Conservation (phyloP, 2,888 invertebrate genomes). For the Cryptosula pallasiana region DNA sequence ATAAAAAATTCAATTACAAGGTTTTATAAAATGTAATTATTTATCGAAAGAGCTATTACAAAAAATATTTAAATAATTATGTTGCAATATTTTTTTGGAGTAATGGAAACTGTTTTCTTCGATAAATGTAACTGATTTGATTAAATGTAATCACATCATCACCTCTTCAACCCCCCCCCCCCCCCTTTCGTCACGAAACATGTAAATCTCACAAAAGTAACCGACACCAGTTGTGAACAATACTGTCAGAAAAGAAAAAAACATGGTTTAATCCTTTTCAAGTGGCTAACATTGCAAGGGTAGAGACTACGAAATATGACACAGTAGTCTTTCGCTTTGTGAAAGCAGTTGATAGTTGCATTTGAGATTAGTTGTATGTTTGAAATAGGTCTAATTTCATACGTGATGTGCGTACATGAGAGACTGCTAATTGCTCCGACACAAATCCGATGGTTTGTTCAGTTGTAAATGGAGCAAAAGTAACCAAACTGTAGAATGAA, state of each 20-base stretch:
- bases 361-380: slow-evolving; percentile 19
- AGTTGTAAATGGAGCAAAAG: slow-evolving; percentile 24
- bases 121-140: no score
- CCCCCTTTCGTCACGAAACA: no score
- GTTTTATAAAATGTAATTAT: no score
- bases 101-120: no score
- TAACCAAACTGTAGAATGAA: slow-evolving; percentile 17
- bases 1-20: no score
- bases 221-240: neutral
- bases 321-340: slow-evolving; percentile 24
- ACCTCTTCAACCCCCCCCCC: no score
- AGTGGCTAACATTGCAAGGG: slow-evolving; percentile 14
- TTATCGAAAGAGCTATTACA: no score
- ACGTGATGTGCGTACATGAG: slow-evolving; percentile 11
- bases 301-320: slow-evolving; percentile 6
- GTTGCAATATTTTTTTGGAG: no score
- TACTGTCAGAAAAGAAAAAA: slow-evolving; percentile 9
- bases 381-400: slow-evolving; percentile 21
- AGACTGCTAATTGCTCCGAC: neutral
- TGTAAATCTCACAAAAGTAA: no score
- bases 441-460: neutral
- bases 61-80: no score
- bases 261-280: slow-evolving; percentile 23
- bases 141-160: no score
- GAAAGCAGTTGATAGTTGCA: slow-evolving; percentile 21